Conservation (phyloP, 2,797 vertebrate species). For the Margarornis squamiger region DNA sequence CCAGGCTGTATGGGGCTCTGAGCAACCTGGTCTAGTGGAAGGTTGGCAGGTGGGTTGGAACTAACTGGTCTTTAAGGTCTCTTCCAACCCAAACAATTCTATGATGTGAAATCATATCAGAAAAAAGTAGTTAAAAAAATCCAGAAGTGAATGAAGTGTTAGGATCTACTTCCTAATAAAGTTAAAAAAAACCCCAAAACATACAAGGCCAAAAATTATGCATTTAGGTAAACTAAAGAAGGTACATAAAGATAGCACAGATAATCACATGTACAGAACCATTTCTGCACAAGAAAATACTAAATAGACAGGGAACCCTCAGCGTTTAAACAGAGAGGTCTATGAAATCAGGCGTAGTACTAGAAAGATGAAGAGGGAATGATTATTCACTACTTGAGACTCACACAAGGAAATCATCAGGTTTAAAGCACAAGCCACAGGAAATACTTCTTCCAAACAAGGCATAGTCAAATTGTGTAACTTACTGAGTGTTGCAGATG, state of each 20-base stretch:
- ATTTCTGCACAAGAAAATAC: not conserved
- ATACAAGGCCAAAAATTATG: not conserved
- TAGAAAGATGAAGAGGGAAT: not conserved
- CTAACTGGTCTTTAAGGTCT: not conserved
- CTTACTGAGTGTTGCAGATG: not conserved
- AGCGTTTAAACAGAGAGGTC: not conserved
- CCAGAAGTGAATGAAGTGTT: not conserved
- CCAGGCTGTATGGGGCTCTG: not conserved
- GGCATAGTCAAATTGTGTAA: slow-evolving; percentile 53
- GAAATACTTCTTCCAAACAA: slow-evolving; percentile 59
- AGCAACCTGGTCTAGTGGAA: not conserved
- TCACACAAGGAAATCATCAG: slow-evolving; percentile 63
- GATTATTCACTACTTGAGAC: slow-evolving; percentile 9
- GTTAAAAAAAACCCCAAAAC: not conserved
- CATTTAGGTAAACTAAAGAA: not conserved
- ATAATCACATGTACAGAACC: not conserved
- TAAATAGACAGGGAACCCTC: not conserved
- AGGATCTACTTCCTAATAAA: not conserved
- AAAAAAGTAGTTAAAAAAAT: not conserved
- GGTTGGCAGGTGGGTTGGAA: not conserved
- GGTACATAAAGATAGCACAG: not conserved
- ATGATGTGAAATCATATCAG: not conserved
- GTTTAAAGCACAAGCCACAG: slow-evolving; percentile 46
- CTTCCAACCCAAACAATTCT: not conserved
- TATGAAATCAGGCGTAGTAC: not conserved